Evolutionary conservation across 2,113 vertebrate species (phyloP).

Genomic region (Thryonomys swinderianus): DNA sequence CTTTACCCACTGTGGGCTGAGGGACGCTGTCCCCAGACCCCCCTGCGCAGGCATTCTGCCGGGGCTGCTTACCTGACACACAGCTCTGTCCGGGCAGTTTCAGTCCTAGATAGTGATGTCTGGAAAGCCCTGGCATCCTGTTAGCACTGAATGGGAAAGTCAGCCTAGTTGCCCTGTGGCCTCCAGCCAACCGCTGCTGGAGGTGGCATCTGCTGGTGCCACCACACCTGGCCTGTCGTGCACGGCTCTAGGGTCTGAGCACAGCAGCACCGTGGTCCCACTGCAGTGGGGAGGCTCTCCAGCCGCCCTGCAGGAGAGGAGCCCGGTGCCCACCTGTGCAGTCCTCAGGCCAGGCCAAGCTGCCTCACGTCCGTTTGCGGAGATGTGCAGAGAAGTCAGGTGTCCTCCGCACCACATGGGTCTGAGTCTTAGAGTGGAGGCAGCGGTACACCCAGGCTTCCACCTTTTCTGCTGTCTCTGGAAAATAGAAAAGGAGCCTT

Average conservation of each 20-base stretch:
- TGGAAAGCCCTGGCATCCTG: constrained; percentile 11
- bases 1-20: background rate
- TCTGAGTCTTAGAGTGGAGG: background rate
- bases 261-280: background rate
- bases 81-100: constrained; percentile 37
- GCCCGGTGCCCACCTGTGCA: background rate
- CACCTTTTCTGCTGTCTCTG: background rate
- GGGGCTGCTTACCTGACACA: background rate
- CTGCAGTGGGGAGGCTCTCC: accelerated
- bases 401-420: no score
- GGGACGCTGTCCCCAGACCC: background rate
- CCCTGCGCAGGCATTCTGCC: background rate
- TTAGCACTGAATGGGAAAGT: background rate
- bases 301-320: background rate
- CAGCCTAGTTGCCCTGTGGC: background rate
- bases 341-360: background rate
- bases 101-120: constrained; percentile 27
- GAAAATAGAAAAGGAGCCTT: background rate
- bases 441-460: background rate
- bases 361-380: background rate
- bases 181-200: background rate
- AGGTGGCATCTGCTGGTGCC: background rate
- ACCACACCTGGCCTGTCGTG: background rate
- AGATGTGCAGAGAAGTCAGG: background rate
- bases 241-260: background rate